Evolutionary conservation across 1,140 invertebrate genomes (phyloP), one percentile per base, ranked within the genome.

Genomic region (Drosophila ercepeae): DNA sequence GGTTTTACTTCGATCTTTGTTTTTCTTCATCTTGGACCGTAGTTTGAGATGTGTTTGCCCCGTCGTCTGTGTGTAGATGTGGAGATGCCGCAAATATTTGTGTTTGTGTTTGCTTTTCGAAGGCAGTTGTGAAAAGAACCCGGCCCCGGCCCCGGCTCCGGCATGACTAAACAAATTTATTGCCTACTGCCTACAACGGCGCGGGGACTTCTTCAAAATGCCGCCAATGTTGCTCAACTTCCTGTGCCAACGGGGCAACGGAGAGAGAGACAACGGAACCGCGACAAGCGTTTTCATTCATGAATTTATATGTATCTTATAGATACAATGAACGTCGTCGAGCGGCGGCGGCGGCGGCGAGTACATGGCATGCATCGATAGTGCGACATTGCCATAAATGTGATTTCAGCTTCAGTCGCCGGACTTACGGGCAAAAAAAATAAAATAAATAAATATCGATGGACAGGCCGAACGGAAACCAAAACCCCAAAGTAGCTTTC

Each of bases 121-220:
- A 67, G 67, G 69, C 34, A 81, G 77, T 86, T 86, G 82, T 86
- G 81, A 88, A 88, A 76, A 73, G 73, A 78, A 61, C 64, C 58
- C 32, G 52, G 45, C 45, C n/a, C n/a, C n/a, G n/a, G n/a, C n/a
- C n/a, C n/a, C n/a, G n/a, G 53, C 49, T 42, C 49, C 57, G 70
- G 69, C 57, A 73, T 73, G 69, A 84, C 81, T 84, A 86, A 84
- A 84, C 81, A 84, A 73, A 75, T 73, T 73, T 63, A 73, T 73
- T 50, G 65, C 55, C 44, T 29, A 48, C 59, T 53, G 27, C 63
- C 58, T 44, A 36, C 55, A 54, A 27, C 50, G 39, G 50, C 58
- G 65, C 73, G n/a, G n/a, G n/a, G n/a, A n/a, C 82, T 77, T 81
- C 82, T 86, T 88, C 73, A 81, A 86, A 81, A 86, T 82, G 82